Evolutionary conservation across 2,888 invertebrate species (phyloP).

Genomic region (Caenorhabditis sp.): DNA sequence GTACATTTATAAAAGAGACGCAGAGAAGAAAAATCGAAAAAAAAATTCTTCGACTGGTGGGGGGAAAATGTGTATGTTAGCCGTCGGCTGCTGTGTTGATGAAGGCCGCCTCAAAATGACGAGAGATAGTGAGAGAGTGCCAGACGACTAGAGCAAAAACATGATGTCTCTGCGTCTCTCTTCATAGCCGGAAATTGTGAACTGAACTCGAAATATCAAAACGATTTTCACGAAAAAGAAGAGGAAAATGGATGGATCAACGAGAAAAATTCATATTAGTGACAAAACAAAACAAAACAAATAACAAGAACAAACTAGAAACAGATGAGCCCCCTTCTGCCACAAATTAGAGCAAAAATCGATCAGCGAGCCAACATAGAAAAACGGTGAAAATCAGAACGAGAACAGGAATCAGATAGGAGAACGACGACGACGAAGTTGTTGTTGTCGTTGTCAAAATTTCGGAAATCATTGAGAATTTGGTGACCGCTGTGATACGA

Average conservation of each 20-base stretch:
- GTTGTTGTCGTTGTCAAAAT: no score
- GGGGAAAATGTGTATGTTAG: background rate
- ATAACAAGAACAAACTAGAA: background rate
- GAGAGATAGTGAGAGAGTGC: background rate
- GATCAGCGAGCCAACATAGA: background rate
- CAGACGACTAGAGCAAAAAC: background rate
- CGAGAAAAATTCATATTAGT: background rate
- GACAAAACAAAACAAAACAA: background rate
- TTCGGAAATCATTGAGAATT: constrained; percentile 66
- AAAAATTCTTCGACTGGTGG: background rate
- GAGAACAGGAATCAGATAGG: background rate
- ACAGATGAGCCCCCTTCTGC: no score
- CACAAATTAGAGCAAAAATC: background rate
- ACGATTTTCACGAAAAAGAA: background rate
- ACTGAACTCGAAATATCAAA: background rate
- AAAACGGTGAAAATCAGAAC: background rate
- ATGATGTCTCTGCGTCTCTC: background rate
- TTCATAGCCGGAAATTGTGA: background rate
- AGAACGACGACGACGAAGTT: background rate
- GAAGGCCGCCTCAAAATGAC: background rate
- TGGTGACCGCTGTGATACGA: constrained; percentile 57
- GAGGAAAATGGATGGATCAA: background rate
- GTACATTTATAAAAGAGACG: background rate
- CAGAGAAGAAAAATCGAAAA: background rate
- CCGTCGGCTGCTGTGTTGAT: background rate